These are phyloP conservation scores for Apis dorsata DNA, from an alignment of 1,140 invertebrate genomes.

Conservation along the genomic window DNA sequence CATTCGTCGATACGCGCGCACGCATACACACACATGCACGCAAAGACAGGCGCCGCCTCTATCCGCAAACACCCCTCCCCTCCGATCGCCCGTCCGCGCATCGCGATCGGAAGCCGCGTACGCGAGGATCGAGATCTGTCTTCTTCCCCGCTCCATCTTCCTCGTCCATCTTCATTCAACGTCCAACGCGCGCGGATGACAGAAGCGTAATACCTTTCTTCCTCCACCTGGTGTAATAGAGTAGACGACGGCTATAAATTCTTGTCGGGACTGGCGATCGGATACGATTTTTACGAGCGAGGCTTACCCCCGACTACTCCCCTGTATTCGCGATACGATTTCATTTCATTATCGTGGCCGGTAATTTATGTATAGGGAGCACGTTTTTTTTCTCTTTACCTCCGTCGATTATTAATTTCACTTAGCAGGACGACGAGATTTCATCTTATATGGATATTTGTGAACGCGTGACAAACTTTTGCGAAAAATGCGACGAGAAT, in stretches of 20 bases:
- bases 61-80: slow-evolving; percentile 56
- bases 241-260: slow-evolving; percentile 3
- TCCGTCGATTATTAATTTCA: no score
- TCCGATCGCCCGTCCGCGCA: slow-evolving; percentile 61
- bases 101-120: slow-evolving; percentile 39
- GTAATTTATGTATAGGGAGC: no score
- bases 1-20: slow-evolving; percentile 58
- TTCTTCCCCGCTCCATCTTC: no score
- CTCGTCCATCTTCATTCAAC: slow-evolving; percentile 16
- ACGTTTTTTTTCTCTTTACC: not conserved
- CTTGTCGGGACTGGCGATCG: not conserved
- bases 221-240: not conserved
- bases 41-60: slow-evolving; percentile 59
- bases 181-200: not conserved
- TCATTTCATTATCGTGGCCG: not conserved
- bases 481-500: no score
- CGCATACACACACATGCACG: no score
- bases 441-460: no score
- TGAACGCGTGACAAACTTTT: no score
- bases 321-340: not conserved
- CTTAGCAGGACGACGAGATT: no score
- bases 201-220: not conserved
- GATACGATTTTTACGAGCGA: not conserved
- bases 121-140: slow-evolving; percentile 5
- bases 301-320: no score